Conservation (phyloP, 2,797 vertebrate genomes). For the Ctenochaetus hawaiiensis region DNA sequence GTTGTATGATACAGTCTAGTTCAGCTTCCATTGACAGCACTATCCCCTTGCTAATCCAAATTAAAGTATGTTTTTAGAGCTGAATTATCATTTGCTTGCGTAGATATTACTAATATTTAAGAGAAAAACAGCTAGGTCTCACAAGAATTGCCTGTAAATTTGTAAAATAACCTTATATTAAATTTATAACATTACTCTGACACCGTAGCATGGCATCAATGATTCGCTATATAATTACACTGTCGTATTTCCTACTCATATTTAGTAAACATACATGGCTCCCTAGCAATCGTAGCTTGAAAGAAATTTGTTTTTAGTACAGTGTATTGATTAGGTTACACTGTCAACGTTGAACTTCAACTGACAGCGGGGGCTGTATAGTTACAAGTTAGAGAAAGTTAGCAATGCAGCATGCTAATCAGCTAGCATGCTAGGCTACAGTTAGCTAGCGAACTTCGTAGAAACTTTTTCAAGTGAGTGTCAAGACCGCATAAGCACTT, state of each 20-base stretch:
- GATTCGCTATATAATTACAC: neutral
- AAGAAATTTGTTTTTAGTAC: neutral
- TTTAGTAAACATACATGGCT: neutral
- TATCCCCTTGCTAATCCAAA: no score
- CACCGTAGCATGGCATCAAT: slow-evolving; percentile 5
- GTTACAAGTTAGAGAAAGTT: neutral
- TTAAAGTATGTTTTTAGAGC: neutral
- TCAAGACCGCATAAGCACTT: neutral
- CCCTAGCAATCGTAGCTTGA: accelerated
- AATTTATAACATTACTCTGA: neutral
- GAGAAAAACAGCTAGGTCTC: neutral
- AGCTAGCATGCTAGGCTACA: slow-evolving; percentile 23
- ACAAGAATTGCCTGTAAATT: no score
- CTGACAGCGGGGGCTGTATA: neutral
- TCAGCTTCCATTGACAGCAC: neutral
- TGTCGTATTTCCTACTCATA: neutral
- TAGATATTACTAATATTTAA: neutral
- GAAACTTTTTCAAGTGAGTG: slow-evolving; percentile 21
- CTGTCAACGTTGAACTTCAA: neutral
- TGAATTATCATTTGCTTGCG: neutral
- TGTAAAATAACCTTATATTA: neutral
- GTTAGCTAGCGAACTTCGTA: slow-evolving; percentile 9
- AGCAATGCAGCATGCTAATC: slow-evolving; percentile 4
- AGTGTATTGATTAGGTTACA: neutral
- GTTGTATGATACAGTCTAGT: no score